These are phyloP conservation scores for Tetragonula carbonaria DNA, from an alignment of 2,888 invertebrate genomes.

Conservation along the genomic window DNA sequence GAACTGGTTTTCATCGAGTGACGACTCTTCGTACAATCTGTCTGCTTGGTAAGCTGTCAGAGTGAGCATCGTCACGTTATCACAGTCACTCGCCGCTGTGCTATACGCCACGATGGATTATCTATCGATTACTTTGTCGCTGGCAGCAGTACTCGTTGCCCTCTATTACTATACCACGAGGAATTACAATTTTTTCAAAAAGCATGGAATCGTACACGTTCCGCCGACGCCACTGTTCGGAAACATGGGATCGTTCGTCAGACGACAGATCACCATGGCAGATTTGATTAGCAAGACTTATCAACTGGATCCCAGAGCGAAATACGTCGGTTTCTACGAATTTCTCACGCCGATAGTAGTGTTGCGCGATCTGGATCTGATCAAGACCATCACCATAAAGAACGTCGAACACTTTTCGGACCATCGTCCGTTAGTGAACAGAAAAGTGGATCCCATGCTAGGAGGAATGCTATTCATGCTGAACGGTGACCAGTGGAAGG, in stretches of 20 bases:
- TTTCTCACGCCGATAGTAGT: slow-evolving; percentile 70
- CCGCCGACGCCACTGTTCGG: slow-evolving; percentile 27
- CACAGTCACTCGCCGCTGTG: too few species aligned
- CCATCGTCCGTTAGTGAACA: slow-evolving; percentile 68
- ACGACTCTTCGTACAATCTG: background rate
- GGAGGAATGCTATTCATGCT: slow-evolving; percentile 66
- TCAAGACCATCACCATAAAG: slow-evolving; percentile 74
- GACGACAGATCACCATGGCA: slow-evolving; percentile 70
- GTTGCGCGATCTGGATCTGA: slow-evolving; percentile 75
- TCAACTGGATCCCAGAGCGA: slow-evolving; percentile 60
- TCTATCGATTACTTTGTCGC: background rate
- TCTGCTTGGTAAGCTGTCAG: background rate
- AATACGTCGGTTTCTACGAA: slow-evolving; percentile 73
- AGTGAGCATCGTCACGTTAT: background rate
- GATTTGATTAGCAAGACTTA: slow-evolving; percentile 17
- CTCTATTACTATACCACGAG: slow-evolving; percentile 26
- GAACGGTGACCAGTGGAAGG: slow-evolving; percentile 84
- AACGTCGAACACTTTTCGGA: slow-evolving; percentile 65
- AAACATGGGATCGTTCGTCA: slow-evolving; percentile 63
- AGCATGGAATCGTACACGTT: background rate
- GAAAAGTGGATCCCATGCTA: slow-evolving; percentile 61
- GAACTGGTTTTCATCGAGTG: background rate
- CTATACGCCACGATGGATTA: slow-evolving; percentile 1
- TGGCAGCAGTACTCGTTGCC: background rate
- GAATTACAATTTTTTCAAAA: background rate